Conservation (phyloP, 2,113 vertebrate genomes). For the Tympanuchus pallidicinctus region DNA sequence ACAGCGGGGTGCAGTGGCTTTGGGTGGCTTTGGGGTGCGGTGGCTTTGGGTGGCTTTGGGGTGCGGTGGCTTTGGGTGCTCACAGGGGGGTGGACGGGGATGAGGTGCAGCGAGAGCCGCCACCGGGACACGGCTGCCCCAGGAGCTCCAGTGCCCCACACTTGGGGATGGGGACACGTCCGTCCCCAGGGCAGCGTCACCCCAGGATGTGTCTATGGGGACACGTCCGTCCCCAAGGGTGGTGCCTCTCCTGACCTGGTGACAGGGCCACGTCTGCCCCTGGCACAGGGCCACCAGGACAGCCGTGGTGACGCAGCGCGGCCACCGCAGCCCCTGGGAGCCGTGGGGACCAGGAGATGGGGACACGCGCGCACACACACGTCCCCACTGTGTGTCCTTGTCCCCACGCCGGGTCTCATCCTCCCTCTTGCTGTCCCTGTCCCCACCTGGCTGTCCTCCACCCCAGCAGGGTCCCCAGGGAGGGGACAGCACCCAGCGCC, state of each 20-base stretch:
- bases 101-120: not conserved
- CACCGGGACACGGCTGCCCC: not conserved
- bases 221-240: not conserved
- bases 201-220: too few species aligned
- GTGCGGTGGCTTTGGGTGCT: not conserved
- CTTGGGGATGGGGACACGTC: not conserved
- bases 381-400: not conserved
- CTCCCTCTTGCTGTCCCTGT: not conserved
- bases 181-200: too few species aligned
- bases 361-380: not conserved
- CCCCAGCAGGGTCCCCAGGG: not conserved
- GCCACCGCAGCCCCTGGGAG: not conserved
- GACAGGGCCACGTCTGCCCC: not conserved
- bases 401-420: not conserved
- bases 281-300: not conserved
- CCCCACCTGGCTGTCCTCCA: not conserved
- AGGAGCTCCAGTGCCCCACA: not conserved
- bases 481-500: not conserved
- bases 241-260: not conserved
- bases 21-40: not conserved
- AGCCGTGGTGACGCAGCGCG: not conserved
- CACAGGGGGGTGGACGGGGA: too few species aligned
- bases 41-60: not conserved
- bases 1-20: not conserved
- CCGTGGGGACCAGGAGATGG: not conserved